Percentiles rank a stretch among this genome's conserved stretches.
Evolutionary conservation across 2,113 vertebrate genomes (phyloP).

Genomic region (Synodontis membranacea): DNA sequence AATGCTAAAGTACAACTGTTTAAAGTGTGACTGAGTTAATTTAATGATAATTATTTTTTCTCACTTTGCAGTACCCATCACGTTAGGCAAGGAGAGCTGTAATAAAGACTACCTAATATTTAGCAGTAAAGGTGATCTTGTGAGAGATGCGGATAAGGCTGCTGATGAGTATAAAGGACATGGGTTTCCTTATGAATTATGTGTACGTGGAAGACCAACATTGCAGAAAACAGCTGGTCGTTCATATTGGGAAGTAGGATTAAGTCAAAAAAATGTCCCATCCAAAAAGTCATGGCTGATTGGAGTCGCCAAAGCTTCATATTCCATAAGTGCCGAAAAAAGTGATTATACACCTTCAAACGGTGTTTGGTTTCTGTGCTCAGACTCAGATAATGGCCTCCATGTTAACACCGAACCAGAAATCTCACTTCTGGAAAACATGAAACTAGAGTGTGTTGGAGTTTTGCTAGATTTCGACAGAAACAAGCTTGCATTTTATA

Average conservation of each 20-base stretch:
- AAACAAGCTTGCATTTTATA: constrained; percentile 60
- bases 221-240: constrained; percentile 58
- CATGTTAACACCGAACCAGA: constrained; percentile 45
- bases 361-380: constrained; percentile 66
- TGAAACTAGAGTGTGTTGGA: constrained; percentile 47
- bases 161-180: fast-evolving
- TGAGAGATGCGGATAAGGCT: fast-evolving
- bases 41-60: background rate
- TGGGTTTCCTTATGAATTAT: constrained; percentile 49
- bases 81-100: background rate
- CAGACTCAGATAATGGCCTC: background rate
- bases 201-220: constrained; percentile 48
- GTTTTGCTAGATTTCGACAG: constrained; percentile 60
- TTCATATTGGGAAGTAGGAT: constrained; percentile 66
- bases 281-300: constrained; percentile 64
- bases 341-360: background rate
- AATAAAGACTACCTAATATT: background rate
- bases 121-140: fast-evolving
- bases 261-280: fast-evolving
- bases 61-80: constrained; percentile 58
- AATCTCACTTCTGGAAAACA: background rate
- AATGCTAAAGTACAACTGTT: background rate
- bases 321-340: fast-evolving
- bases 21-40: too few relatives aligned
- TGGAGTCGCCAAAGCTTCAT: constrained; percentile 54